Base-by-base conservation (phyloP, 2,888 invertebrate genomes). In the Scelioninae gen. 1 region DNA sequence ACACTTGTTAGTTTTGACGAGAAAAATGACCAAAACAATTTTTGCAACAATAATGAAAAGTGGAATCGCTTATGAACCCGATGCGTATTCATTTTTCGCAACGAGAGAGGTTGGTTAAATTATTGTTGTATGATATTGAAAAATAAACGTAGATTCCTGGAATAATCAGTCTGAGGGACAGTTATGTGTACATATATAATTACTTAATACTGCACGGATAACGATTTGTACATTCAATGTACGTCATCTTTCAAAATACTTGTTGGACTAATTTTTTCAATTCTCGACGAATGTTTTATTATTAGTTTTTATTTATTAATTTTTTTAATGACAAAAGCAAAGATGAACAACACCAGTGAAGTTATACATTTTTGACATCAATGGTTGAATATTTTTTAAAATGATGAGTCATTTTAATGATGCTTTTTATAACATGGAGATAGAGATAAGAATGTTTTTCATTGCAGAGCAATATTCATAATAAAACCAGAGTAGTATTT, bases 141-240 rank as follows among this genome's bases (percentile, higher is more conserved):
- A 60, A 72, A 58, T 66, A 62, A 74, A 68, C 15, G 43, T 79
- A 72, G 53, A 45, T 51, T 49, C 49, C 23, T 56, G 71, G 56
- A 78, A 23, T 69, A 65, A 49, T 72, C 66, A 60, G 34, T 72
- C 32, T 62, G 58, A 65, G 9, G 45, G 71, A 66, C 32, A 79
- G 47, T 66, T 66, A 62, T 66, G 40, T 78, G 82, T 82, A 82
- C 72, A 78, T 82, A 82, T 56, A 78, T 78, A 63, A 69, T 78
- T 79, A 69, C 74, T 72, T 72, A 62, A 43, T 74, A 63, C 62
- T 63, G 63, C 76, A 82, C 66, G 51, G 29, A 71, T 75, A 76
- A 65, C 55, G 49, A 79, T 58, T 16, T 76, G 71, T 72, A 74
- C 68, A 74, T 68, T 68, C 53, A 55, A 47, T 60, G 72, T 76